phyloP scores from a whole-genome alignment of 2,113 vertebrate genomes.

The Cinclus cinclus region DNA sequence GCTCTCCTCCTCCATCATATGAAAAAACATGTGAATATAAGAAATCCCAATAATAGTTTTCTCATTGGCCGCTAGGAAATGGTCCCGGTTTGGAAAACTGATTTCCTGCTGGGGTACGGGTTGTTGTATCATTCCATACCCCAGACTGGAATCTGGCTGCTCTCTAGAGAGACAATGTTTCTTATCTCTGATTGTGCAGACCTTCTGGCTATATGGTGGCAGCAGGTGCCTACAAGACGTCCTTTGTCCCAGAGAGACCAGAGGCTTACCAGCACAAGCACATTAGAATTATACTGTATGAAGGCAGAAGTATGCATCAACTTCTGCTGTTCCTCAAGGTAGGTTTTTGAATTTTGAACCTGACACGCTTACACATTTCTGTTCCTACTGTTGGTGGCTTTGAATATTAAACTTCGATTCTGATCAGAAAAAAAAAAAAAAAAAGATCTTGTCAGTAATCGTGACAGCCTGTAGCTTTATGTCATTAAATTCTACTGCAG shows the following conservation, averaged over 20 bases:
- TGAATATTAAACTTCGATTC: neutral
- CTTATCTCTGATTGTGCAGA: neutral
- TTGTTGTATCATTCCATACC: neutral
- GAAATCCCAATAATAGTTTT: neutral
- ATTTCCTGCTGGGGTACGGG: neutral
- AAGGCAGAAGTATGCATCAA: neutral
- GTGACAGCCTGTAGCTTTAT: neutral
- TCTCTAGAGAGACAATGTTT: neutral
- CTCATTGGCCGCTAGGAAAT: neutral
- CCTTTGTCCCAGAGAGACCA: neutral
- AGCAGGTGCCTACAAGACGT: neutral
- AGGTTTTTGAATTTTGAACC: neutral
- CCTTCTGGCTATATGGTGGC: neutral
- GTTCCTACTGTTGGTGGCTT: neutral
- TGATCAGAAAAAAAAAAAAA: neutral
- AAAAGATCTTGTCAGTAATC: neutral
- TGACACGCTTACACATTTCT: neutral
- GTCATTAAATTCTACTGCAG: neutral
- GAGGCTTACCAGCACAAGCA: neutral
- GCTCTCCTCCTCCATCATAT: neutral
- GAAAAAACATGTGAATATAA: neutral
- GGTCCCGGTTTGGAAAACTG: neutral
- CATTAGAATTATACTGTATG: rapidly evolving
- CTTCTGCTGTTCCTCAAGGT: neutral
- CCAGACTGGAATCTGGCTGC: neutral